Evolutionary conservation across 2,113 vertebrate species (phyloP).

Genomic region (Baryphthengus martii): DNA sequence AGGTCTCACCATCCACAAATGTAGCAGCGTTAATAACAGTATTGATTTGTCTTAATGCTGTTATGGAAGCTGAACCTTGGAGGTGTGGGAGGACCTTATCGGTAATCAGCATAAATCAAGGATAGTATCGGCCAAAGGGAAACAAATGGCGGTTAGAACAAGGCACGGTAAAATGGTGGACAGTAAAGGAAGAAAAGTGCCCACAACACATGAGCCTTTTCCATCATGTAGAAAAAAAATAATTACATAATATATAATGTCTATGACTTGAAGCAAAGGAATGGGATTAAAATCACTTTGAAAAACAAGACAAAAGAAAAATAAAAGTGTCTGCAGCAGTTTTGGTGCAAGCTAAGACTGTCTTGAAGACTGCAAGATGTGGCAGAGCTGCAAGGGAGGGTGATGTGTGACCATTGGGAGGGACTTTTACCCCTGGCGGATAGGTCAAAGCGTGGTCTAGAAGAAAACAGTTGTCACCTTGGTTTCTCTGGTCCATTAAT

Average conservation of each 20-base stretch:
- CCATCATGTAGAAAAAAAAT: not conserved
- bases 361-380: fast-evolving
- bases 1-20: not conserved
- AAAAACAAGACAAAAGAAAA: not conserved
- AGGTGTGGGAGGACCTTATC: not conserved
- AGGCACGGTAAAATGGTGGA: not conserved
- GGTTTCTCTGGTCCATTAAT: fast-evolving
- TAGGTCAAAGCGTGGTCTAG: not conserved
- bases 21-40: not conserved
- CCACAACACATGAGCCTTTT: not conserved
- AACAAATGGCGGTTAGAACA: not conserved
- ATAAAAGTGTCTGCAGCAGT: not conserved
- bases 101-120: not conserved
- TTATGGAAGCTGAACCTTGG: constrained; percentile 18
- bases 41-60: constrained; percentile 33
- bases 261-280: not conserved
- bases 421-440: not conserved
- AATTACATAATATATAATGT: not conserved
- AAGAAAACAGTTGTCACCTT: not conserved
- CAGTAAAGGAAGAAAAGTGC: not conserved
- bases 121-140: not conserved
- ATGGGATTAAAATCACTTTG: not conserved
- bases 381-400: not conserved
- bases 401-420: not conserved
- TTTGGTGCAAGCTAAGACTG: not conserved